A percentile compares a stretch with the other conserved stretches of the same genome.
phyloP scores from a whole-genome alignment of 2,113 vertebrate species.

The Ammodytes dubius region DNA sequence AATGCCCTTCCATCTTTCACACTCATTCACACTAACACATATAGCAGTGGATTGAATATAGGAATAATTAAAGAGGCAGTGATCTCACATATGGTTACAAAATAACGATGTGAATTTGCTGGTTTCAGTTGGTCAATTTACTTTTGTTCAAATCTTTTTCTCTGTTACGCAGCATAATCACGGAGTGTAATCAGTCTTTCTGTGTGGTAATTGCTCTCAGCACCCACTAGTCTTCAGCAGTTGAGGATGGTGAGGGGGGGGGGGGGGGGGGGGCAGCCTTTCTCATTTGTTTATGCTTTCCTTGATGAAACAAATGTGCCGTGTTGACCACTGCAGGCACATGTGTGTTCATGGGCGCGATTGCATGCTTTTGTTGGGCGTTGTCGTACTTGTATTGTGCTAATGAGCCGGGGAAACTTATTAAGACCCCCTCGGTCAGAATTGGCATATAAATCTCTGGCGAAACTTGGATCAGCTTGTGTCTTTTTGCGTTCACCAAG shows the following conservation, averaged over 20 bases:
- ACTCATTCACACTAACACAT: background rate
- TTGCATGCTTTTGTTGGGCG: constrained; percentile 38
- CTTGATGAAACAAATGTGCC: constrained; percentile 54
- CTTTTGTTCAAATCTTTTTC: background rate
- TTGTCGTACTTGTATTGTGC: constrained; percentile 40
- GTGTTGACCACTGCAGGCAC: constrained; percentile 19
- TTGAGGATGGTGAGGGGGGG: no score
- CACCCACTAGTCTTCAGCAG: constrained; percentile 4
- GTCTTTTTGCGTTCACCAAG: background rate
- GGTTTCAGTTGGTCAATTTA: constrained; percentile 11
- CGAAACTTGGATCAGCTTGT: background rate
- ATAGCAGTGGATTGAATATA: constrained; percentile 10
- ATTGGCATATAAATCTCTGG: background rate
- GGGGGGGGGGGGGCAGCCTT: background rate
- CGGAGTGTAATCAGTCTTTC: constrained; percentile 34
- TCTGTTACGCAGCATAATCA: constrained; percentile 41
- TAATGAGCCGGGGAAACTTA: constrained; percentile 47
- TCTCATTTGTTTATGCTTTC: constrained; percentile 46
- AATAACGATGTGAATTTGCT: background rate
- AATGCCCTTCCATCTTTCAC: background rate
- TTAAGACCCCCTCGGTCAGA: constrained; percentile 13
- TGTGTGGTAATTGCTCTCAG: constrained; percentile 34
- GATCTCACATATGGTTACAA: constrained; percentile 24
- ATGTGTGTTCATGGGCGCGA: constrained; percentile 37
- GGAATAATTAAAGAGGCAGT: constrained; percentile 15